Evolutionary conservation across 2,888 invertebrate species (phyloP).

Genomic region (Drosophila fungiperda): DNA sequence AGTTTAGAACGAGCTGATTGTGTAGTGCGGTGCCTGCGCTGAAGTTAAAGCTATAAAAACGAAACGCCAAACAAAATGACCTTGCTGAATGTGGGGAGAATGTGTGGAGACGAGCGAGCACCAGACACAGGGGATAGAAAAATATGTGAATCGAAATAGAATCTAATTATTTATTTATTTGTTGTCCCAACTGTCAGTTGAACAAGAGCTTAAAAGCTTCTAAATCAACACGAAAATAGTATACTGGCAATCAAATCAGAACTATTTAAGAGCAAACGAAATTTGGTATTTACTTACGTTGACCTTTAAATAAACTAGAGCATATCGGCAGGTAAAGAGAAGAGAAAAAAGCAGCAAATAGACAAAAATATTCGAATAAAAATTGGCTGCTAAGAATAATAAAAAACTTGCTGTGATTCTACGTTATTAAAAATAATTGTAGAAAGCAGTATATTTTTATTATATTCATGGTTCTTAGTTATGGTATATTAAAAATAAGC

Average conservation of each 20-base stretch:
- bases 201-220: slow-evolving; percentile 67
- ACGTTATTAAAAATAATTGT: not conserved
- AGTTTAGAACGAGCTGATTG: slow-evolving; percentile 46
- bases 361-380: not conserved
- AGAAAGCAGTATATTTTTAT: not conserved
- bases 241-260: slow-evolving; percentile 51
- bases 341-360: not conserved
- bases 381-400: not conserved
- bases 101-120: not conserved
- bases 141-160: slow-evolving; percentile 51
- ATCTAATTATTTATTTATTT: slow-evolving; percentile 76
- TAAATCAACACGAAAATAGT: slow-evolving; percentile 55
- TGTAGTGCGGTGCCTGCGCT: slow-evolving; percentile 7
- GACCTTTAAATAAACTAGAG: slow-evolving; percentile 42
- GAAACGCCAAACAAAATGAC: slow-evolving; percentile 59
- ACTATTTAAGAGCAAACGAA: slow-evolving; percentile 35
- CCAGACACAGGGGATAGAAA: not conserved
- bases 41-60: slow-evolving; percentile 58
- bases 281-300: slow-evolving; percentile 21
- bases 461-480: not conserved
- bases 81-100: slow-evolving; percentile 41
- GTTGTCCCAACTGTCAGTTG: slow-evolving; percentile 62
- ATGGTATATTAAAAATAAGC: not conserved
- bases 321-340: slow-evolving; percentile 6
- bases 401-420: not conserved